Evolutionary conservation across 2,888 invertebrate species (phyloP), one percentile per base, ranked within the genome.

Genomic region (Drosophila meridionalis): DNA sequence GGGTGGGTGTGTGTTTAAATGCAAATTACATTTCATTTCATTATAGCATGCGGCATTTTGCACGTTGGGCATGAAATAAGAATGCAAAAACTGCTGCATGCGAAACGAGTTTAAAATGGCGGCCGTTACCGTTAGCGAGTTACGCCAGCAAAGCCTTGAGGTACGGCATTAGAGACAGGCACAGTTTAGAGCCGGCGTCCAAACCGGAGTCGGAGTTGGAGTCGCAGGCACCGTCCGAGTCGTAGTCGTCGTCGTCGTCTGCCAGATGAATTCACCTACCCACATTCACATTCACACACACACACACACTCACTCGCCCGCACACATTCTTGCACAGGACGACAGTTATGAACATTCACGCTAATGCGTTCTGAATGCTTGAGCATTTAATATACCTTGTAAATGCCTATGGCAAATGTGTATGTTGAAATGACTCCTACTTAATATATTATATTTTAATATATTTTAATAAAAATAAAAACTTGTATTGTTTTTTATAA

Each of bases 11-110:
- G 81, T 87, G 87, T 74, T 86, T 85, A 89, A 89, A 85, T 87
- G 84, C 84, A 85, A 85, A 85, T 85, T 85, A 85, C 89, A 85
- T 85, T 85, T 85, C 77, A 84, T 89, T 85, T 85, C 84, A 87
- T 87, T 89, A 87, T 84, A 72, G 84, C 71, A 67, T 74, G 87
- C 79, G 85, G 82, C 84, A 87, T 89, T 81, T 89, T 76, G 20
- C 76, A 83, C 74, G 82, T 73, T 78, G 79, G 76, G 84, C 78
- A 68, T 69, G 74, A 72, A 75, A 76, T 69, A 77, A 77, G 86
- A 88, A 83, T 88, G 83, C 80, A 80, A 69, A 73, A 70, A 59
- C 65, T 62, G 67, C 78, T 83, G 83, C 73, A 83, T 78, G 83
- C 69, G 70, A 89, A 85, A 89, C 84, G 87, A 89, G 84, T 69